Conservation (phyloP, 1,140 invertebrate genomes). For the Procambarus virginalis region DNA sequence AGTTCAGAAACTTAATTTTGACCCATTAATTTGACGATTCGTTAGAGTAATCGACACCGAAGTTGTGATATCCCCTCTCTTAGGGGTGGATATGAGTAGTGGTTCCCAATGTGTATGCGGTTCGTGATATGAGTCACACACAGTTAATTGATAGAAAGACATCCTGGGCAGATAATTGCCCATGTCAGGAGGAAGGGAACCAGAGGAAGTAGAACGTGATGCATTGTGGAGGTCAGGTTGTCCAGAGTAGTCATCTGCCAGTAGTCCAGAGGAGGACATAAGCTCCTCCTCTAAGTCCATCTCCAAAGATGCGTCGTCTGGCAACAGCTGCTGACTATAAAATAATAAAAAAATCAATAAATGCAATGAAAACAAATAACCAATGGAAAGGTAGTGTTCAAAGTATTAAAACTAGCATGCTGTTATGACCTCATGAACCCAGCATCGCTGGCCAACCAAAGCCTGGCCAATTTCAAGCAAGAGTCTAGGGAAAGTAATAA, state of each 20-base stretch:
- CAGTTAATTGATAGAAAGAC: conserved; percentile 43
- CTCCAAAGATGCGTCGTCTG: conserved; percentile 69
- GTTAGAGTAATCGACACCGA: not conserved
- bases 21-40: not conserved
- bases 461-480: no score
- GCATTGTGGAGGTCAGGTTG: conserved; percentile 30
- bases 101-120: conserved; percentile 24
- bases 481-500: no score
- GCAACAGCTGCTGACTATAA: conserved; percentile 65
- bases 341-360: no score
- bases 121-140: conserved; percentile 21
- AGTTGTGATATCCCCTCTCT: conserved; percentile 3
- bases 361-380: no score
- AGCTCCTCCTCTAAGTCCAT: conserved; percentile 64
- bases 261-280: not conserved
- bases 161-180: conserved; percentile 49
- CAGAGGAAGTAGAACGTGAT: conserved; percentile 66
- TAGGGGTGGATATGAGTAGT: conserved; percentile 31
- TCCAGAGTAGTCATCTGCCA: conserved; percentile 7
- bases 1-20: no score
- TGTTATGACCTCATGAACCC: no score
- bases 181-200: conserved; percentile 53
- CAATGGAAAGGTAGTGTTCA: no score
- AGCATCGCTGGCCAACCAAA: no score
- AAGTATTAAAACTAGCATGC: no score